These are phyloP conservation scores for Vannuccia rotundouncinata DNA, from an alignment of 2,888 invertebrate genomes.

Conservation along the genomic window DNA sequence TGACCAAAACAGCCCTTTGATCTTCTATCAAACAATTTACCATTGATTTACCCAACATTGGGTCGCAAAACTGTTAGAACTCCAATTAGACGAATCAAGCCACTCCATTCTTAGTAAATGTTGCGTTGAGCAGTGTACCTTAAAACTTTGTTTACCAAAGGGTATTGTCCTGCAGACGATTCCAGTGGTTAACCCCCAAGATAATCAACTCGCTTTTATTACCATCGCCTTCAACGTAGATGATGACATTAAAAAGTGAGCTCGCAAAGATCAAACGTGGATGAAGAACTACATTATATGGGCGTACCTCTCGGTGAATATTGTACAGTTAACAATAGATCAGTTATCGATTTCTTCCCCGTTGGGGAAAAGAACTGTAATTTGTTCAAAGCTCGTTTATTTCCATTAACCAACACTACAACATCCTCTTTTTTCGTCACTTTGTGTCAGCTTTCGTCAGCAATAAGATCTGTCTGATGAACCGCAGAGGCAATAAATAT, in stretches of 20 bases:
- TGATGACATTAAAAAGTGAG: background rate
- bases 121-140: background rate
- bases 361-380: background rate
- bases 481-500: no score
- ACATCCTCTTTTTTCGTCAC: background rate
- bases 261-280: background rate
- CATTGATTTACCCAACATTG: background rate
- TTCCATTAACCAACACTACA: background rate
- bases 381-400: background rate
- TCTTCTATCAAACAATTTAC: background rate
- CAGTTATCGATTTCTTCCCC: background rate
- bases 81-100: background rate
- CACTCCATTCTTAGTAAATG: constrained; percentile 55
- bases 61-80: background rate
- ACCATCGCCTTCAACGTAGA: background rate
- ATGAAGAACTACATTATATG: background rate
- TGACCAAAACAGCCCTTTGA: background rate
- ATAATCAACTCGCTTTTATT: background rate
- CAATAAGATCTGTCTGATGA: background rate
- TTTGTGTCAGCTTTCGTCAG: background rate
- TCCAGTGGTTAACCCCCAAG: background rate
- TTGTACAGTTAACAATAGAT: background rate
- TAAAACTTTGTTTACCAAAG: background rate
- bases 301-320: background rate
- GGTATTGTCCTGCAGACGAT: background rate